A percentile compares a stretch with the other conserved stretches of the same genome.
Conservation (phyloP, 2,888 invertebrate species). For the Odontocerum albicorne region DNA sequence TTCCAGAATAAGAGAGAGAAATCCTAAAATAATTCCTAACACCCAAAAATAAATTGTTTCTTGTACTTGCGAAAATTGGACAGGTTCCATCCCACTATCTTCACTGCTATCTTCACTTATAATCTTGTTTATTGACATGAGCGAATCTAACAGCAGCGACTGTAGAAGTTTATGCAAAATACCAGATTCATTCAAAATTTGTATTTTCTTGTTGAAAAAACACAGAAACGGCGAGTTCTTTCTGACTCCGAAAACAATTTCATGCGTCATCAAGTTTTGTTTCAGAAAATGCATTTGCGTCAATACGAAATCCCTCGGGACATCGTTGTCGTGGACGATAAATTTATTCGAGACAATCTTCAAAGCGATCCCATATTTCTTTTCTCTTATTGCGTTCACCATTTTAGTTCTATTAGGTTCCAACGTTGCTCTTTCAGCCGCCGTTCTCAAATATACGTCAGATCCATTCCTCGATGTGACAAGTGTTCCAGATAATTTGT, state of each 20-base stretch:
- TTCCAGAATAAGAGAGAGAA: not conserved
- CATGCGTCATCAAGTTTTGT: not conserved
- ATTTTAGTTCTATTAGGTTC: not conserved
- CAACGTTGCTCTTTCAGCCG: not conserved
- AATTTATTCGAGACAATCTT: not conserved
- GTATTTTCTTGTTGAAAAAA: not conserved
- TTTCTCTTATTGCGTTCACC: not conserved
- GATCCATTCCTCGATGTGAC: not conserved
- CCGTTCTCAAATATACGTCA: not conserved
- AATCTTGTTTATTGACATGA: no score
- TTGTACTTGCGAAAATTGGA: not conserved
- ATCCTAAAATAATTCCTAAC: not conserved
- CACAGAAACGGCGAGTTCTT: conserved; percentile 1
- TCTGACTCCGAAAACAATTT: not conserved
- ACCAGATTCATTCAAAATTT: not conserved
- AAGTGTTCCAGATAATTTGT: not conserved
- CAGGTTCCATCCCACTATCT: not conserved
- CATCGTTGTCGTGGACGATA: not conserved
- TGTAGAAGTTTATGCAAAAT: not conserved
- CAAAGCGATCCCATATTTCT: not conserved
- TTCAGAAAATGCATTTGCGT: not conserved
- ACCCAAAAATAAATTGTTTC: not conserved
- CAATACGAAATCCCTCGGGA: not conserved
- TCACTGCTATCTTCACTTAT: not conserved
- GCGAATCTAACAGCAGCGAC: not conserved